Conservation (phyloP, 2,888 invertebrate species). For the Adelphocoris suturalis region DNA sequence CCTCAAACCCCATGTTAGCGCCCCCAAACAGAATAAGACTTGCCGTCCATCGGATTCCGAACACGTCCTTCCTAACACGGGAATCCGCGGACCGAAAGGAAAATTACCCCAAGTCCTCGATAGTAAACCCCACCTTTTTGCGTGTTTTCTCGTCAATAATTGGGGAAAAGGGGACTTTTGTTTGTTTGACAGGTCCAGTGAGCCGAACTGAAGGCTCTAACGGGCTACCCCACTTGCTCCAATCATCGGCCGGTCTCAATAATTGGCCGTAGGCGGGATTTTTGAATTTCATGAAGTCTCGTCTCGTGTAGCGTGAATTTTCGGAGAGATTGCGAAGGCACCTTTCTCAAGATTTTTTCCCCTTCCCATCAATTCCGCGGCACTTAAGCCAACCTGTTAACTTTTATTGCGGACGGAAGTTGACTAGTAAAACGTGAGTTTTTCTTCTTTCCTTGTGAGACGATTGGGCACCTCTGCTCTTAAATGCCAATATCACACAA, state of each 20-base stretch:
- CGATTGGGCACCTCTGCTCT: no score
- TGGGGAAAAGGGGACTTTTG: background rate
- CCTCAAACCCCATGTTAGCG: background rate
- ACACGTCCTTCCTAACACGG: background rate
- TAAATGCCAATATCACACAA: no score
- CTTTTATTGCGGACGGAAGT: slow-evolving; percentile 1
- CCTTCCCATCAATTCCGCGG: background rate
- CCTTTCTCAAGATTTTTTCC: background rate
- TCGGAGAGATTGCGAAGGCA: background rate
- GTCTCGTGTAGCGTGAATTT: background rate
- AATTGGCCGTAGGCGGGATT: slow-evolving; percentile 1
- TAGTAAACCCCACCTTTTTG: slow-evolving; percentile 1
- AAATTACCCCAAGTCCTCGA: background rate
- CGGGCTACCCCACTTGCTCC: slow-evolving; percentile 18
- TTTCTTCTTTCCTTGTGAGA: background rate
- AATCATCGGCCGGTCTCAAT: slow-evolving; percentile 4
- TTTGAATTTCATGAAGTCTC: slow-evolving; percentile 12
- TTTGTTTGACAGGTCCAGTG: slow-evolving; percentile 2
- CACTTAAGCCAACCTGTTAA: background rate
- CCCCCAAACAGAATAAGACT: background rate
- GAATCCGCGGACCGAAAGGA: background rate
- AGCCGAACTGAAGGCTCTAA: background rate
- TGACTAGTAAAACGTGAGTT: background rate
- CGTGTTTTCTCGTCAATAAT: slow-evolving; percentile 42
- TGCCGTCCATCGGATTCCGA: slow-evolving; percentile 7